A percentile compares a stretch with the other conserved stretches of the same genome.
These are phyloP conservation scores for Pogonognathellus flavescens DNA, from an alignment of 1,140 invertebrate species.

Conservation along the genomic window DNA sequence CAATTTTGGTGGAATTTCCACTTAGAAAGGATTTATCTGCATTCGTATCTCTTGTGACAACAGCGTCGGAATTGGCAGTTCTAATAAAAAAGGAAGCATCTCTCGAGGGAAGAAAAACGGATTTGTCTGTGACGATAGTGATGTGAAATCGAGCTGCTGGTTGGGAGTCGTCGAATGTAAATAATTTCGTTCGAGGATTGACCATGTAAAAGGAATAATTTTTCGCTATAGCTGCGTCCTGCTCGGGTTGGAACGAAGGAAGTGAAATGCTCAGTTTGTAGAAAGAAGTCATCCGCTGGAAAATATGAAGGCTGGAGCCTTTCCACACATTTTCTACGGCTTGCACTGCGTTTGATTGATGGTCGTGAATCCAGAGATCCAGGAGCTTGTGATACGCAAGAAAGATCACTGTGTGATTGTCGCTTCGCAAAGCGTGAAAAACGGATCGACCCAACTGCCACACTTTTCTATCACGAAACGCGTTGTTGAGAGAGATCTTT, in stretches of 20 bases:
- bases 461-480: constrained; percentile 59
- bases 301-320: constrained; percentile 62
- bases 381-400: constrained; percentile 66
- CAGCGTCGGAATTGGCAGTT: constrained; percentile 1
- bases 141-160: constrained; percentile 57
- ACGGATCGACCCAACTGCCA: constrained; percentile 62
- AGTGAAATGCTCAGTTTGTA: constrained; percentile 61
- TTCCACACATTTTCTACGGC: constrained; percentile 67
- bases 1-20: constrained; percentile 36
- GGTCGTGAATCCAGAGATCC: constrained; percentile 66
- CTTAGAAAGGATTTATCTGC: constrained; percentile 39
- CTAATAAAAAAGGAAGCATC: constrained; percentile 63
- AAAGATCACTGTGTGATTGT: constrained; percentile 62
- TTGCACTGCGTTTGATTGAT: constrained; percentile 54
- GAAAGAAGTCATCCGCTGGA: constrained; percentile 59
- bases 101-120: constrained; percentile 35
- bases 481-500: constrained; percentile 62
- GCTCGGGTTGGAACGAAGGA: background rate
- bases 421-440: constrained; percentile 59
- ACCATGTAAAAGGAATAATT: constrained; percentile 60
- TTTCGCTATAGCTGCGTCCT: constrained; percentile 4
- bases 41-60: constrained; percentile 7
- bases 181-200: constrained; percentile 58
- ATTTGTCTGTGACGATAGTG: constrained; percentile 58
- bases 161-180: constrained; percentile 53